Conservation (phyloP, 2,113 vertebrate genomes). For the Parotia lawesii region DNA sequence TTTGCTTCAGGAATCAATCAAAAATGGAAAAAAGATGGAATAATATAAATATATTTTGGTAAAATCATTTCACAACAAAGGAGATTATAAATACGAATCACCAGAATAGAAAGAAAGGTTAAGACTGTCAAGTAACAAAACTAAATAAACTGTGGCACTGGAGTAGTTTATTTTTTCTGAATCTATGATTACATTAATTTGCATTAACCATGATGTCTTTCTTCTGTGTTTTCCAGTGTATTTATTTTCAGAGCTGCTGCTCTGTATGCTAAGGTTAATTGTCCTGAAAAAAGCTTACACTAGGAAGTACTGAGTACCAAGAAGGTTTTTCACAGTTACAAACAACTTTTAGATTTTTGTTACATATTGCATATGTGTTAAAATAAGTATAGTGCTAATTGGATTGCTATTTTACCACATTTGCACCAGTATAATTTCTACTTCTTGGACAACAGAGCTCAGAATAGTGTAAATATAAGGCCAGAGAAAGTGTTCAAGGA, state of each 20-base stretch:
- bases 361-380: slow-evolving; percentile 70
- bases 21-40: slow-evolving; percentile 38
- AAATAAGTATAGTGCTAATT: slow-evolving; percentile 58
- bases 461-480: slow-evolving; percentile 45
- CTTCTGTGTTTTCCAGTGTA: slow-evolving; percentile 64
- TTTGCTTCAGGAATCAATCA: slow-evolving; percentile 27
- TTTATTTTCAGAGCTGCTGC: slow-evolving; percentile 67
- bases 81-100: slow-evolving; percentile 60
- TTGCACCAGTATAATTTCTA: slow-evolving; percentile 64
- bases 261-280: slow-evolving; percentile 69
- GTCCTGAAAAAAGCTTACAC: slow-evolving; percentile 67
- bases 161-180: slow-evolving; percentile 62
- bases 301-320: slow-evolving; percentile 54
- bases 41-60: slow-evolving; percentile 57
- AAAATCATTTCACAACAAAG: slow-evolving; percentile 48
- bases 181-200: slow-evolving; percentile 70
- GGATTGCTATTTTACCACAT: slow-evolving; percentile 50
- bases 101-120: slow-evolving; percentile 60
- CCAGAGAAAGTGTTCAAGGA: background rate
- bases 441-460: slow-evolving; percentile 62
- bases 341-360: slow-evolving; percentile 67
- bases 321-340: slow-evolving; percentile 69
- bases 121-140: slow-evolving; percentile 58
- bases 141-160: slow-evolving; percentile 63
- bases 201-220: slow-evolving; percentile 69